Evolutionary conservation across 2,888 invertebrate genomes (phyloP), one percentile per base, ranked within the genome.

Genomic region (Chelonus formosanus): DNA sequence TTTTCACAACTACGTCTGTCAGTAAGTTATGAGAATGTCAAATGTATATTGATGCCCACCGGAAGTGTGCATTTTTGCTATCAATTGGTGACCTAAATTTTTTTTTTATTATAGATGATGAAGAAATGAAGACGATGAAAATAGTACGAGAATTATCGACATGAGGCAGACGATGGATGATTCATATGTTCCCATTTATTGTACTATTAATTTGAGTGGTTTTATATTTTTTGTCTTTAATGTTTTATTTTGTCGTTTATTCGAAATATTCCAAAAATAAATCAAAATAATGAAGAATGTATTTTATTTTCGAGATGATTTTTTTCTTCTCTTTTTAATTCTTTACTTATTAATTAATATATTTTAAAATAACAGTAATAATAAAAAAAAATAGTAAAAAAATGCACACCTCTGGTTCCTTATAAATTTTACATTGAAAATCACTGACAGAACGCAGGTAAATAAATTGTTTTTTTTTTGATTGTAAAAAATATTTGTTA

Each of bases 401-500:
- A 66, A 70, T 70, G 65, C 67, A 67, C 69, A 65, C 65, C 57
- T 52, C 67, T 59, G 58, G 54, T 63, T 50, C 36, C 36, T 34
- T 43, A 34, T 58, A 40, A 31, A 54, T 48, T 60, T 40, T 34
- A 66, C 58, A 60, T 52, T 20, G 20, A 20, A 20, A 20, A 20
- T 20, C 20, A 20, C 72, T 72, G 78, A 77, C 74, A 75, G 78
- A 78, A 76, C 72, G 72, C 71, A 71, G 70, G 72, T 73, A 69
- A 78, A 75, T 80, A 74, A 69, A 74, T 76, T 74, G 68, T 72
- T 44, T 52, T 44, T 69, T 71, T 53, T 57, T 44, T 75, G 78
- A 78, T 69, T 77, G 76, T 79, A 78, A 79, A 80, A 78, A 80
- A 79, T 78, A 80, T 74, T 20, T 20, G 75, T 66, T 59, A 78